Conservation (phyloP, 2,797 vertebrate genomes). For the Neosalanx taihuensis region DNA sequence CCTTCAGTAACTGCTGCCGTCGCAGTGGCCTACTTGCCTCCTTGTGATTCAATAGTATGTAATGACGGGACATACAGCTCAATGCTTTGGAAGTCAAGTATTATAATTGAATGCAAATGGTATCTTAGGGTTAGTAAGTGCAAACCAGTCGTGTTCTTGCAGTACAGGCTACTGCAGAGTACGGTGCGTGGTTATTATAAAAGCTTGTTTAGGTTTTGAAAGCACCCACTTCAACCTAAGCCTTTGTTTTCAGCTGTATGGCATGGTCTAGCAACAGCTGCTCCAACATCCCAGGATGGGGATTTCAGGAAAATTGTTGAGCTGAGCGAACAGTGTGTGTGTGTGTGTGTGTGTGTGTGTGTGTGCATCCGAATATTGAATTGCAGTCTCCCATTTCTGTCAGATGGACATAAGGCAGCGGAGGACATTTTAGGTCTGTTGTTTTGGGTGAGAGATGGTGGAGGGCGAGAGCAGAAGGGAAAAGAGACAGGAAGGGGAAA, state of each 20-base stretch:
- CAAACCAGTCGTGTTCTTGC: neutral
- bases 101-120: neutral
- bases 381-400: neutral
- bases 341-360: neutral
- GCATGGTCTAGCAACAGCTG: slow-evolving; percentile 55
- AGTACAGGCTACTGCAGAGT: neutral
- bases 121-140: neutral
- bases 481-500: neutral
- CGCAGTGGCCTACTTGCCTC: neutral
- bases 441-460: neutral
- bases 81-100: neutral
- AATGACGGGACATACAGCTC: neutral
- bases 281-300: slow-evolving; percentile 26
- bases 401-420: slow-evolving; percentile 6
- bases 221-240: slow-evolving; percentile 25
- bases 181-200: slow-evolving; percentile 42
- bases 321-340: neutral
- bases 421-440: slow-evolving; percentile 11
- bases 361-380: neutral
- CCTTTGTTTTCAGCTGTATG: slow-evolving; percentile 61
- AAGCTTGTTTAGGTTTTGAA: slow-evolving; percentile 51
- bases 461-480: neutral
- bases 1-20: neutral
- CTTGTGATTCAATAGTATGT: neutral
- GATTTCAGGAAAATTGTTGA: slow-evolving; percentile 27